Base-by-base conservation (phyloP, 2,113 vertebrate species). In the Buteo buteo region DNA sequence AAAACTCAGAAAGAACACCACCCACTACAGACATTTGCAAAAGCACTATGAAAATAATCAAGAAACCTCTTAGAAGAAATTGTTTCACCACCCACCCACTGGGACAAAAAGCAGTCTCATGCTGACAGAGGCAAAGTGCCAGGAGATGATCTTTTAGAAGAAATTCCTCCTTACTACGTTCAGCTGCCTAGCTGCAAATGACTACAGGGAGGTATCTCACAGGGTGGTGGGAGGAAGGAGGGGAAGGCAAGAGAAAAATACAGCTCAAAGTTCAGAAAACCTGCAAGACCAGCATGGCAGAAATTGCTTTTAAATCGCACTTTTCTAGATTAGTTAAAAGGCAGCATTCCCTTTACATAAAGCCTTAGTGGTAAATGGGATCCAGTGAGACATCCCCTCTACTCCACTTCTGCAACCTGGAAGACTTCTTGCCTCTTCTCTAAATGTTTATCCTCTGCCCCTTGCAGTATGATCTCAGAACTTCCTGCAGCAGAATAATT, bases 1-100 rank as follows among this genome's bases (percentile, higher is more conserved):
- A 77, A 93, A 92, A 78, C 61, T 29, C 66, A 93, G 62, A 65
- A 94, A 94, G 47, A 90, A 95, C 22, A 83, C 88, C 87, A 77
- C n/a, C 64, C 61, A 55, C 55, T 58, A 38, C 1, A 79, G 74
- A 79, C 52, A 66, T 78, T 71, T 90, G 81, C 64, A 82, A 73
- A 94, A 76, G 25, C 42, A 78, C 85, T 74, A 87, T 20, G 82
- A 80, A 86, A 93, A 94, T 93, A 78, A 71, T 79, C 66, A 87
- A 84, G 96, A 83, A 96, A 88, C 18, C 5, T 15, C 52, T 78
- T 16, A 91, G 81, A 36, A 89, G 49, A 54, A 91, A 88, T 72
- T 93, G 45, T 65, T 97, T 96, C 40, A 61, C 71, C 24, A 77
- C 36, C 42, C 67, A 93, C 88, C 45, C 36, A 67, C 26, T 1